Evolutionary conservation across 2,888 invertebrate species (phyloP).

Genomic region (Lasioglossum calceatum): DNA sequence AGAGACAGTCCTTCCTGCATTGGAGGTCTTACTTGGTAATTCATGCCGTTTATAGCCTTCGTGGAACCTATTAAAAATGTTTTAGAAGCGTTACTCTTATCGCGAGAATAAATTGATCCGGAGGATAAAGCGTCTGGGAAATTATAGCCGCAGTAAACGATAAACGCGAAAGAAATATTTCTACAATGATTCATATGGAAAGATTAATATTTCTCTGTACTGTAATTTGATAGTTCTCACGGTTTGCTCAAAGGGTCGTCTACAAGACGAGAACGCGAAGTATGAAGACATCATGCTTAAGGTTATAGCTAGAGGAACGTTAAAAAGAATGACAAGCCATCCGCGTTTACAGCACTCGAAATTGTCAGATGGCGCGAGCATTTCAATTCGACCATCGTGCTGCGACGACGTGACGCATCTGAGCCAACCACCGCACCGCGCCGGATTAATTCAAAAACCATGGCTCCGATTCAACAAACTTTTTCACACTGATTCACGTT

Average conservation of each 20-base stretch:
- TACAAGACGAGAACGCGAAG: not conserved
- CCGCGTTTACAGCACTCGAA: not conserved
- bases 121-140: not conserved
- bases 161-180: not conserved
- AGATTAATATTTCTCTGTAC: not conserved
- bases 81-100: not conserved
- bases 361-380: not conserved
- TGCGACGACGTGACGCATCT: not conserved
- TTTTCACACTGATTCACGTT: constrained; percentile 34
- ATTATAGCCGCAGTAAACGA: not conserved
- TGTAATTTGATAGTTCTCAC: not conserved
- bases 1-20: not conserved
- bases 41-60: not conserved
- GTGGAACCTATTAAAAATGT: not conserved
- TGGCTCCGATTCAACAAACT: constrained; percentile 51
- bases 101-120: not conserved
- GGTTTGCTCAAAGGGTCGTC: not conserved
- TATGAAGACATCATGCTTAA: not conserved
- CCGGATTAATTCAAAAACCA: constrained; percentile 40
- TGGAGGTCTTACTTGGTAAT: not conserved
- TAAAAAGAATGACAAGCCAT: not conserved
- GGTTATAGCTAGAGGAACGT: not conserved
- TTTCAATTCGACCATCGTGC: not conserved
- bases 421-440: not conserved
- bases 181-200: not conserved